Conservation (phyloP, 2,797 vertebrate genomes). For the Agapornis canus region DNA sequence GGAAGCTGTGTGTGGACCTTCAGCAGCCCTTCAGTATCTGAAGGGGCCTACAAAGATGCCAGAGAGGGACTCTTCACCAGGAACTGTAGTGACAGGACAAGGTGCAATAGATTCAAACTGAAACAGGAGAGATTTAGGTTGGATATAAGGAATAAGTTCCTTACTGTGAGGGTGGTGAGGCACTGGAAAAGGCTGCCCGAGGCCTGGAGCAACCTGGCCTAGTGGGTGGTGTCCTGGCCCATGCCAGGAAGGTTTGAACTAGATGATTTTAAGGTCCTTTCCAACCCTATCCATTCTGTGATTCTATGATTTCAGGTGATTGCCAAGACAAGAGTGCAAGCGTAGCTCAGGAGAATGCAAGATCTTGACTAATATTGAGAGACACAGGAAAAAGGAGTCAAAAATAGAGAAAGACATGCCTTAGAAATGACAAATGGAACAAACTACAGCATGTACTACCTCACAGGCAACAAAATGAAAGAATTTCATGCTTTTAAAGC, state of each 20-base stretch:
- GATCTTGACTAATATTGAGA: not conserved
- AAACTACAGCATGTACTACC: not conserved
- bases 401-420: not conserved
- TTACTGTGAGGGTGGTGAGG: not conserved
- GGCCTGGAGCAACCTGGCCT: not conserved
- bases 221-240: not conserved
- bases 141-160: not conserved
- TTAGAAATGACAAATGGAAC: not conserved
- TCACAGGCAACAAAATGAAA: not conserved
- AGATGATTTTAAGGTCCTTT: not conserved
- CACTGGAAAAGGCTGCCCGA: not conserved
- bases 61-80: not conserved
- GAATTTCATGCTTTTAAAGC: not conserved
- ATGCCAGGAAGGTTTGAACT: not conserved
- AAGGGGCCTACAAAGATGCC: not conserved
- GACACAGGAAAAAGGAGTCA: not conserved
- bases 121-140: not conserved
- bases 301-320: not conserved
- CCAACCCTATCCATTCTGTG: not conserved
- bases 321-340: not conserved
- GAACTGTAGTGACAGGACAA: not conserved
- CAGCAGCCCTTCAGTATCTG: not conserved
- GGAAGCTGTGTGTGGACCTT: not conserved
- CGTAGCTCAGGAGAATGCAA: not conserved
- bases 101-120: not conserved